Evolutionary conservation across 2,797 vertebrate genomes (phyloP).

Genomic region (Australoheros facetus): DNA sequence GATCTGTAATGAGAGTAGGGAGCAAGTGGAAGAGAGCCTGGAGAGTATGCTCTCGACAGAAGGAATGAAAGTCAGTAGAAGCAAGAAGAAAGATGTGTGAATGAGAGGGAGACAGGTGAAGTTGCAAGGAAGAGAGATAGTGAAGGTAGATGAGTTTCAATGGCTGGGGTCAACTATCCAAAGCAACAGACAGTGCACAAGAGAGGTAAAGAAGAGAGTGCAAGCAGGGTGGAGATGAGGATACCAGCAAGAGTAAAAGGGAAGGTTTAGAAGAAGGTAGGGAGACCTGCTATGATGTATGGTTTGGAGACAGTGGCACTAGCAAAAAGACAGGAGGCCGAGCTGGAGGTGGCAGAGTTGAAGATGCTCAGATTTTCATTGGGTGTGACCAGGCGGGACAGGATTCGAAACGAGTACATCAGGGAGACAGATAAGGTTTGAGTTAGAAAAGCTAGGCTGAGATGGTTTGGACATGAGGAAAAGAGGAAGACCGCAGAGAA

Average conservation of each 20-base stretch:
- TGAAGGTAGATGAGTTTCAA: neutral
- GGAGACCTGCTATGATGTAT: neutral
- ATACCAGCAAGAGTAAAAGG: neutral
- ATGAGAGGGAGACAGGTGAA: neutral
- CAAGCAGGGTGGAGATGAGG: neutral
- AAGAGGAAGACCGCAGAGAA: neutral
- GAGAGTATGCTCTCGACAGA: neutral
- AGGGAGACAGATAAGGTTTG: neutral
- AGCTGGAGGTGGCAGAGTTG: neutral
- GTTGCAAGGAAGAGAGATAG: neutral
- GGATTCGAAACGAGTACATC: neutral
- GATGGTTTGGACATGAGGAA: neutral
- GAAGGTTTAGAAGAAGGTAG: neutral
- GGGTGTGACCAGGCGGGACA: neutral
- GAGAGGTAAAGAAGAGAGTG: neutral
- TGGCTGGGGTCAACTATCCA: neutral
- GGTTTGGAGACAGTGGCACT: neutral
- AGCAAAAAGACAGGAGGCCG: neutral
- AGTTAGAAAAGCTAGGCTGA: neutral
- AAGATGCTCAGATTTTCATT: neutral
- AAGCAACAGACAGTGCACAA: neutral
- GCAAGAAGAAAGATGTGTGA: neutral
- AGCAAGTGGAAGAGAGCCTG: neutral
- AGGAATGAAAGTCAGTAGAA: neutral
- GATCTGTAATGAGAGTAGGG: neutral